Conservation (phyloP, 2,797 vertebrate genomes). For the Odontamblyopus rebecca region DNA sequence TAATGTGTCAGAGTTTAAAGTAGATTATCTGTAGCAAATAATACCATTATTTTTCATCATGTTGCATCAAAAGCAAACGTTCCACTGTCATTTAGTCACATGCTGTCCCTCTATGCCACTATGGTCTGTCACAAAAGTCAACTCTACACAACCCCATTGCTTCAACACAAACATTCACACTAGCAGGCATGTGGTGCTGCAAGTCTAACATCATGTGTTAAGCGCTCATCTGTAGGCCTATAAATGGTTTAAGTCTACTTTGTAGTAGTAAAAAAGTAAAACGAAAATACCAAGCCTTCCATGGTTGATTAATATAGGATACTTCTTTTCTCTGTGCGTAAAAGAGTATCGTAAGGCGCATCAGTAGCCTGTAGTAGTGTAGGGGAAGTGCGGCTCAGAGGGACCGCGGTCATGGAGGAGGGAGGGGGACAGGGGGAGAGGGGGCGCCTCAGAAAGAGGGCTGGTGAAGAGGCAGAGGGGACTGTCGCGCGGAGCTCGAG, state of each 20-base stretch:
- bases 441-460: constrained; percentile 37
- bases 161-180: constrained; percentile 31
- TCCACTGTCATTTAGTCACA: constrained; percentile 60
- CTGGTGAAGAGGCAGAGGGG: constrained; percentile 27
- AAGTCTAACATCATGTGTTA: not conserved
- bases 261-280: not conserved
- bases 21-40: constrained; percentile 76
- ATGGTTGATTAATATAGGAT: not conserved
- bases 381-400: constrained; percentile 26
- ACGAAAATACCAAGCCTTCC: not conserved
- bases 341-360: not conserved
- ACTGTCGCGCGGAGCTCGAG: constrained; percentile 50
- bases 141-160: constrained; percentile 51
- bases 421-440: not conserved
- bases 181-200: constrained; percentile 5
- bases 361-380: not conserved
- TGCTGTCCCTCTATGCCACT: not conserved
- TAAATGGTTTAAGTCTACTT: not conserved
- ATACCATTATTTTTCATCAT: constrained; percentile 66
- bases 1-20: constrained; percentile 68
- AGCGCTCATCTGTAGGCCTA: not conserved
- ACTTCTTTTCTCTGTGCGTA: constrained; percentile 1
- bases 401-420: constrained; percentile 1
- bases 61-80: constrained; percentile 75
- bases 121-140: constrained; percentile 19